Evolutionary conservation across 2,888 invertebrate genomes (phyloP).

Genomic region (Cantharis flavilabris): DNA sequence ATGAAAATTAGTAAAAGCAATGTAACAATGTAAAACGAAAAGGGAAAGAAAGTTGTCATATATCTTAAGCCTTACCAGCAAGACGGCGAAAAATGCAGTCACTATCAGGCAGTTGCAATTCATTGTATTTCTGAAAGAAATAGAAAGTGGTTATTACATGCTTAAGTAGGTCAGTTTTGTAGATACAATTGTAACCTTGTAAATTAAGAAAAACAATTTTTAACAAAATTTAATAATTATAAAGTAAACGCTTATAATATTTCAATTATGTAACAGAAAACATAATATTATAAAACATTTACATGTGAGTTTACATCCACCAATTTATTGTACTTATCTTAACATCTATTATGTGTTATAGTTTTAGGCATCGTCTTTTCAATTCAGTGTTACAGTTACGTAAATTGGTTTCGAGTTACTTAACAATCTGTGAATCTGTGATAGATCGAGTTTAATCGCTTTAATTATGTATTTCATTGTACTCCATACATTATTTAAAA

Average conservation of each 20-base stretch:
- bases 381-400: neutral
- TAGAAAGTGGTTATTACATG: constrained; percentile 42
- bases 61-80: constrained; percentile 38
- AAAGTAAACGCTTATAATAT: neutral
- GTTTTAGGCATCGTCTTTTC: neutral
- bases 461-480: neutral
- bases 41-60: neutral
- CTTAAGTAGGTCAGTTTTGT: constrained; percentile 37
- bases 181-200: constrained; percentile 21
- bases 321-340: neutral
- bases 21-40: neutral
- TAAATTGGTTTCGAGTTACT: neutral
- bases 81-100: constrained; percentile 35
- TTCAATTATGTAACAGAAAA: neutral
- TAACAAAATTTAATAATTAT: neutral
- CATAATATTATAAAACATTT: neutral
- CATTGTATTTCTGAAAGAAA: constrained; percentile 45
- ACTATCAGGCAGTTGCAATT: constrained; percentile 35
- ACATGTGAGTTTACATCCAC: neutral
- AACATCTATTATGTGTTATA: neutral
- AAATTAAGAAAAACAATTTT: constrained; percentile 12
- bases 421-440: neutral
- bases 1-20: neutral
- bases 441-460: neutral
- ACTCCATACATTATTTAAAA: neutral